Conservation (phyloP, 2,113 vertebrate species). For the Atractosteus spatula region DNA sequence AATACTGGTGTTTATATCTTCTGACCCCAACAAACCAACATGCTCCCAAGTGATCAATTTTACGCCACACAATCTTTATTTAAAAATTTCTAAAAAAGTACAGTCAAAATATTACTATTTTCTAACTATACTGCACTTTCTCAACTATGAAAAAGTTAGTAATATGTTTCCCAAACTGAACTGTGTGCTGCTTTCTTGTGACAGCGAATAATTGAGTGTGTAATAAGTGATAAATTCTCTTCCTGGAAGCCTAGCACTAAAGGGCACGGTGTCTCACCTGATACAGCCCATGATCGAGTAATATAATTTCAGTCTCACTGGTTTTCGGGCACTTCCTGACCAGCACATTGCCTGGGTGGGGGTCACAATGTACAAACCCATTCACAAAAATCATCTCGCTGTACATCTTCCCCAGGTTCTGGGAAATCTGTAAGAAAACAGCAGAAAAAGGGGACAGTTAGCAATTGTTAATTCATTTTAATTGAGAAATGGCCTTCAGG, state of each 20-base stretch:
- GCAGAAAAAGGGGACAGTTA: neutral
- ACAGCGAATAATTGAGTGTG: slow-evolving; percentile 47
- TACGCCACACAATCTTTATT: too few species aligned
- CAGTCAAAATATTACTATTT: too few species aligned
- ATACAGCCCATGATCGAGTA: slow-evolving; percentile 94
- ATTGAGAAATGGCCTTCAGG: too few species aligned
- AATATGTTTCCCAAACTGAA: too few species aligned
- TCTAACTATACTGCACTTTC: too few species aligned
- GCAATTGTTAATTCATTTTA: neutral
- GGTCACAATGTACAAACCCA: slow-evolving; percentile 96
- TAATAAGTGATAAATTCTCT: slow-evolving; percentile 48
- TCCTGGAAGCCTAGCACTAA: slow-evolving; percentile 21
- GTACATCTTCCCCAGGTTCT: slow-evolving; percentile 86
- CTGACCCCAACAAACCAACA: too few species aligned
- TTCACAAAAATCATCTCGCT: slow-evolving; percentile 98
- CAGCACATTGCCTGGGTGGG: slow-evolving; percentile 90
- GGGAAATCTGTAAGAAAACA: slow-evolving; percentile 73
- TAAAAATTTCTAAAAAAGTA: too few species aligned
- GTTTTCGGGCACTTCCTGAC: slow-evolving; percentile 76
- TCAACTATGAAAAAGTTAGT: neutral
- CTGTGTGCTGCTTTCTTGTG: too few species aligned
- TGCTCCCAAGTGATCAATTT: too few species aligned
- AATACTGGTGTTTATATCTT: too few species aligned
- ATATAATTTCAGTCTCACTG: slow-evolving; percentile 77
- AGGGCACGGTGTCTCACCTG: slow-evolving; percentile 71